These are phyloP conservation scores for Colaptes auratus DNA, from an alignment of 2,113 vertebrate genomes.

Conservation along the genomic window DNA sequence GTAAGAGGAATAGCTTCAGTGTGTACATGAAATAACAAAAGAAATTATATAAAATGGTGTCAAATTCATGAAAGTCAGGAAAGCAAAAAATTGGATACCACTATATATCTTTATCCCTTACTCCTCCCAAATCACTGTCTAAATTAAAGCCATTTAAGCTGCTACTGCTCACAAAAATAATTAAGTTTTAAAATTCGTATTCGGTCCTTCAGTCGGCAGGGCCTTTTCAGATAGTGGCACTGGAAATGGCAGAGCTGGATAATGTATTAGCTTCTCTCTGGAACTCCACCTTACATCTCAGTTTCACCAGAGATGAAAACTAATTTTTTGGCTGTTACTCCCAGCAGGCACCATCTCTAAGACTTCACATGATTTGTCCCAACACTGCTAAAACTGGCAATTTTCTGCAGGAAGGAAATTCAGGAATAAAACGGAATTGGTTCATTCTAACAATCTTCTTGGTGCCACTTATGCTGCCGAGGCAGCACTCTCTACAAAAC, in stretches of 20 bases:
- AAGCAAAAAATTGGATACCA: neutral
- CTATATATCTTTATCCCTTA: neutral
- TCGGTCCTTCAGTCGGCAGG: neutral
- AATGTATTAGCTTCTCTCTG: neutral
- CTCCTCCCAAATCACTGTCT: neutral
- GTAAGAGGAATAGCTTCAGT: neutral
- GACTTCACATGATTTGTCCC: neutral
- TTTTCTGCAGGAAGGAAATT: neutral
- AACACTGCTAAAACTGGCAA: neutral
- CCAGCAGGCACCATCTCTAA: neutral
- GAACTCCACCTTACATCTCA: neutral
- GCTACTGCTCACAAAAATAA: neutral
- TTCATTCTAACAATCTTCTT: neutral
- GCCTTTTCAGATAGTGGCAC: neutral
- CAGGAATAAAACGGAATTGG: neutral
- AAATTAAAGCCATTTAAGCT: neutral
- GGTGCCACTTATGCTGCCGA: neutral
- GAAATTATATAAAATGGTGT: neutral
- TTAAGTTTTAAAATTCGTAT: neutral
- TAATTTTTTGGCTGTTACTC: neutral
- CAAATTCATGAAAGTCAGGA: neutral
- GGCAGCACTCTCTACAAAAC: neutral
- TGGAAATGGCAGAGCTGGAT: neutral
- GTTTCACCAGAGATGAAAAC: neutral
- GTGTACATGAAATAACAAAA: neutral